These are phyloP conservation scores for Poeciliopsis retropinna DNA, from an alignment of 2,113 vertebrate species.

Conservation along the genomic window DNA sequence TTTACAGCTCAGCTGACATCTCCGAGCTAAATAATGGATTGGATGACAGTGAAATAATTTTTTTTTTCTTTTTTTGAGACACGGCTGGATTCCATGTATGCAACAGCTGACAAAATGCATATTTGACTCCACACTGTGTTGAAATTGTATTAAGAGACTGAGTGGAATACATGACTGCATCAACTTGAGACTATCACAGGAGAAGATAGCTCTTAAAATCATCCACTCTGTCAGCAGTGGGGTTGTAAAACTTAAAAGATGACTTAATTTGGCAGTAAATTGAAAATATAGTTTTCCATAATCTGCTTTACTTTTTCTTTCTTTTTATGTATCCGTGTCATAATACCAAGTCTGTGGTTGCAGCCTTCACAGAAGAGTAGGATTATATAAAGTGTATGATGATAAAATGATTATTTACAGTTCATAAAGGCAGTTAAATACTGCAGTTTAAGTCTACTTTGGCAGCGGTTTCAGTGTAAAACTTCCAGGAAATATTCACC, in stretches of 20 bases:
- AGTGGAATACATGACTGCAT: constrained; percentile 11
- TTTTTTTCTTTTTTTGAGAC: constrained; percentile 14
- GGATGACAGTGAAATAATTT: constrained; percentile 68
- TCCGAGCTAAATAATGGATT: constrained; percentile 58
- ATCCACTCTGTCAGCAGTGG: neutral
- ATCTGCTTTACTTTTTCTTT: neutral
- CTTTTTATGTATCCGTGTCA: neutral
- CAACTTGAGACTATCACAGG: constrained; percentile 5
- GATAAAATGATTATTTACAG: constrained; percentile 22
- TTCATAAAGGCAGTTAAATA: constrained; percentile 19
- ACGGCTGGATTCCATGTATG: constrained; percentile 25
- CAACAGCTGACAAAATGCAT: constrained; percentile 61
- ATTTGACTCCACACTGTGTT: constrained; percentile 36
- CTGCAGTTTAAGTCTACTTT: constrained; percentile 26
- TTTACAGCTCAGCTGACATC: constrained; percentile 68
- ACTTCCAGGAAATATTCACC: constrained; percentile 58
- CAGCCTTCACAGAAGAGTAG: neutral
- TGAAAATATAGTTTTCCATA: neutral
- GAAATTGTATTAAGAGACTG: constrained; percentile 33
- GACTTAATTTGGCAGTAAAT: neutral
- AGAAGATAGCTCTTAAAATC: constrained; percentile 13
- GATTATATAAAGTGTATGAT: neutral
- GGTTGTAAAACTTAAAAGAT: neutral
- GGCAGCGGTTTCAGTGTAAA: constrained; percentile 32
- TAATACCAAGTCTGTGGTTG: neutral